Evolutionary conservation across 2,888 invertebrate species (phyloP).

Genomic region (Noctua janthina): DNA sequence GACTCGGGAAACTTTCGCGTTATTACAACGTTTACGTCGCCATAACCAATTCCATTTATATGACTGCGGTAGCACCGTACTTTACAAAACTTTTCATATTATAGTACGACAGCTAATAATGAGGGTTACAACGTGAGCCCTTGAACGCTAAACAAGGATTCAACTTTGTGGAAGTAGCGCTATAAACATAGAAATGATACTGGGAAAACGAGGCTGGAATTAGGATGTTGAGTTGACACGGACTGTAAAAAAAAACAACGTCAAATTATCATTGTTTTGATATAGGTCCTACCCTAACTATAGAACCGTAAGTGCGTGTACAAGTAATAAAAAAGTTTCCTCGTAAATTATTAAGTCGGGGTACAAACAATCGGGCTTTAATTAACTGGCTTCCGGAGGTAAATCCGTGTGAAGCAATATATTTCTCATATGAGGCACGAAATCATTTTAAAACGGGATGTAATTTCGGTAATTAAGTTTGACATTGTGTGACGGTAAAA

Average conservation of each 20-base stretch:
- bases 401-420: slow-evolving; percentile 50
- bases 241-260: slow-evolving; percentile 14
- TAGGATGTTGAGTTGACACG: slow-evolving; percentile 49
- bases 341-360: slow-evolving; percentile 43
- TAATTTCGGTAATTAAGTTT: slow-evolving; percentile 46
- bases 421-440: slow-evolving; percentile 43
- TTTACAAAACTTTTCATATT: slow-evolving; percentile 79
- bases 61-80: slow-evolving; percentile 70
- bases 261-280: slow-evolving; percentile 8
- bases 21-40: slow-evolving; percentile 82
- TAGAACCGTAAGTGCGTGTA: slow-evolving; percentile 8
- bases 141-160: slow-evolving; percentile 75
- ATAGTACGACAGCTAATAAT: slow-evolving; percentile 76
- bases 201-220: slow-evolving; percentile 69
- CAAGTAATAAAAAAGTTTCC: slow-evolving; percentile 41
- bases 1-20: slow-evolving; percentile 80
- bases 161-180: slow-evolving; percentile 71
- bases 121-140: slow-evolving; percentile 74
- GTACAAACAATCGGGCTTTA: slow-evolving; percentile 55
- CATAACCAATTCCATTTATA: slow-evolving; percentile 81
- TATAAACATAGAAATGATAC: slow-evolving; percentile 72
- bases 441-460: slow-evolving; percentile 49
- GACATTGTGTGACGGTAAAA: slow-evolving; percentile 40
- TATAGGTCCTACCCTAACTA: background rate
- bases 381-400: slow-evolving; percentile 59